These are phyloP conservation scores for Caenorhabditis brenneri DNA, from an alignment of 1,140 invertebrate genomes.

Conservation along the genomic window DNA sequence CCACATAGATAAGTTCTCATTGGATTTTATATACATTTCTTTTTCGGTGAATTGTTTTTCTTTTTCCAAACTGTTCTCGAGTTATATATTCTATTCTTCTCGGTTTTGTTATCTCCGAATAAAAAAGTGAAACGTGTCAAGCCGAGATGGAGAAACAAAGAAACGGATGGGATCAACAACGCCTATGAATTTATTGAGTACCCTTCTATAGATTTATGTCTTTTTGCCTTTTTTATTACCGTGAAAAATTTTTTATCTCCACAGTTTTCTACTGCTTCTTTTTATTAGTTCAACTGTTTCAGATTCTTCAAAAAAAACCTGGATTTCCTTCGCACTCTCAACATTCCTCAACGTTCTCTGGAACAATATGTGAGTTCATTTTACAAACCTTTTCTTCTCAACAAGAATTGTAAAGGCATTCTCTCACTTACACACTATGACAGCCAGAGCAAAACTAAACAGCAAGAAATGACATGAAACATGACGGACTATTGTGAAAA, in stretches of 20 bases:
- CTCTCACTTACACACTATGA: slow-evolving; percentile 28
- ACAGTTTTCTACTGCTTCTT: neutral
- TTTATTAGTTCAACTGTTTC: neutral
- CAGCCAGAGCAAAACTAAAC: slow-evolving; percentile 14
- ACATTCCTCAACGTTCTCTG: neutral
- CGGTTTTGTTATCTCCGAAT: slow-evolving; percentile 31
- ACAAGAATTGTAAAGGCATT: neutral
- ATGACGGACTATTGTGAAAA: slow-evolving; percentile 42
- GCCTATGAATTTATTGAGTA: neutral
- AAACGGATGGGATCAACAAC: slow-evolving; percentile 32
- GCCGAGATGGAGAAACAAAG: neutral
- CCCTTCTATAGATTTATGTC: neutral
- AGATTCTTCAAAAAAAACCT: neutral
- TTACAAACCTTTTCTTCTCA: neutral
- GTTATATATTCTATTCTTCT: neutral
- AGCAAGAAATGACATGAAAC: slow-evolving; percentile 34
- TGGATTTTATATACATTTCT: neutral
- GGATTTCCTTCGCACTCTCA: neutral
- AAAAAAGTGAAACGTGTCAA: slow-evolving; percentile 38
- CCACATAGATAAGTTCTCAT: neutral
- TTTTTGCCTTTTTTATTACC: neutral
- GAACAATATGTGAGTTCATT: slow-evolving; percentile 25
- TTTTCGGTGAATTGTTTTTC: neutral
- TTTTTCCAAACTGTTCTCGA: neutral
- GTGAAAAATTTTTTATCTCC: neutral